Evolutionary conservation across 2,888 invertebrate genomes (phyloP), one percentile per base, ranked within the genome.

Genomic region (Hypselothyrea guttata): DNA sequence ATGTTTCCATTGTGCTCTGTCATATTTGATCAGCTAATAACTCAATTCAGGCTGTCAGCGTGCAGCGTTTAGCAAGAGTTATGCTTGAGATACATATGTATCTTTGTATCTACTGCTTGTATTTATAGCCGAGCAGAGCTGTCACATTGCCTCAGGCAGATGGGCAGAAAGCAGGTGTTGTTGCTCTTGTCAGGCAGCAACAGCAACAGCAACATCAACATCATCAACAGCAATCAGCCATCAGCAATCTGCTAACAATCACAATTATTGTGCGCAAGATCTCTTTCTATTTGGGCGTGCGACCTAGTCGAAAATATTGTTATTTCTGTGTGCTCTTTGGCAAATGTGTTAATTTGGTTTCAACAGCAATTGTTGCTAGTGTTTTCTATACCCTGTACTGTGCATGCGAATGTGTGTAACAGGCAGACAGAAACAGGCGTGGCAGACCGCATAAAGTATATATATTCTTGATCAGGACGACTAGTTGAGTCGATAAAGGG

Each of bases 11-110:
- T 37, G 8, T 62, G 33, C 42, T 40, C 53, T 61, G 57, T 62
- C 71, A 79, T 66, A 71, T 77, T 77, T 75, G 68, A 81, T 48
- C 56, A 61, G 55, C 67, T 48, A 59, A 65, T 79, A 71, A 57
- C 72, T 63, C 72, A 77, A 83, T 75, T 41, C 13, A 15, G 52
- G 9, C 62, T 70, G 67, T 62, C 72, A 45, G 37, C 5, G 44
- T 35, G 27, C 42, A 57, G 46, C 60, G 47, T 78, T 77, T 78
- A 60, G 69, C 76, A 63, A 52, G 45, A 70, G 58, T 63, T 75
- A 63, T 78, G 72, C 47, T 65, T 37, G 35, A 62, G 35, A 49
- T 51, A 56, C 31, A 47, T 13, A 41, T 31, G 48, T 37, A 47
- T 15, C 42, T 37, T 52, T 49, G 28, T 62, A 40, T 45, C 44